Evolutionary conservation across 35 echinoderm and acorn worm species (phyloP), one percentile per base, ranked within the genome.

Genomic region (Patiria miniata): DNA sequence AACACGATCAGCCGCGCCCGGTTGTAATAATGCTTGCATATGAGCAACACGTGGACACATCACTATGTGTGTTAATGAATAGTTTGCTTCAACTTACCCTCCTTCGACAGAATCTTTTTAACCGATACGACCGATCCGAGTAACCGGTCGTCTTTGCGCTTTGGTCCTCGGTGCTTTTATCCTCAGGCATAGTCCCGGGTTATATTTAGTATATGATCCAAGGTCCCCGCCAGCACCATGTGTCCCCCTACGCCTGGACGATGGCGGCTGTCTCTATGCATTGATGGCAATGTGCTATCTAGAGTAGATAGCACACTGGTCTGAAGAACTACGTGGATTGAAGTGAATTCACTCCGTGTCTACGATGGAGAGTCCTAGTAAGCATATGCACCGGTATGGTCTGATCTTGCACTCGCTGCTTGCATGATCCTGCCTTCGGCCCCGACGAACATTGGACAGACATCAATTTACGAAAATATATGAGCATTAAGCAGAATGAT

Each of bases 161-260:
- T 5, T 2, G 26, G 14, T 73, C 65, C 14, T 73, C 65, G 26
- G 14, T 26, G 65, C 29, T 73, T 32, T 26, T 36, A 1, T 73
- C 65, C 65, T 73, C 65, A 32, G 65, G 65, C 65, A 73, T 73
- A 73, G 65, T 73, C 23, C 23, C 5, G 65, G 26, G 65, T 73
- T 73, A 10, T 12, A 47, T 47, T 47, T 47, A 12, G 4, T 47
- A n/a, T 60, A 32, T 26, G 65, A 1, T 34, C 29, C 30, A 73
- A 36, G 3, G 29, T 73, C 65, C 65, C 26, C 3, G 14, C 4
- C 42, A 47, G 65, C 34, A 73, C 65, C 65, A 73, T 36, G 65
- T 73, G 65, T 73, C 26, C 61, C 65, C 65, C 14, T 32, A 73
- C 26, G 8, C 7, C 65, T 47, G 4, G 42, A 47, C 12, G 42